Base-by-base conservation (phyloP, 1,140 invertebrate species). In the Solen grandis region DNA sequence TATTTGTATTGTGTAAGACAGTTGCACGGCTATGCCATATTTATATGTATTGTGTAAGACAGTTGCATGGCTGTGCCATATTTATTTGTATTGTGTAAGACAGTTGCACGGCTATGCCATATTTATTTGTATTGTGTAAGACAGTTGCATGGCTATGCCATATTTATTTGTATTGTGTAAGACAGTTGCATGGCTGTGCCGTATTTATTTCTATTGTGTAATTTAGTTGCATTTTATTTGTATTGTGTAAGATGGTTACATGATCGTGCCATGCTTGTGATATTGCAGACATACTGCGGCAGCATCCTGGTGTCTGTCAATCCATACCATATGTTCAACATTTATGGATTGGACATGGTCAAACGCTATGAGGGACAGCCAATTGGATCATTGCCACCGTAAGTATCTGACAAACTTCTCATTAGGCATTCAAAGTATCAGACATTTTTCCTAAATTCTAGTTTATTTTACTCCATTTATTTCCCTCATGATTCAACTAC, bases 281-380 rank as follows among this genome's bases (percentile, higher is more conserved):
- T 81, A 36, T 93, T 93, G 25, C 92, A 96, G 95, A 99, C 97
- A 0, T 99, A 98, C 92, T 97, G 96, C 27, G 98, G 98, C 60
- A 98, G 96, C 89, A 99, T 99, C 86, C 93, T 99, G 83, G 96
- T 99, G 8, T 96, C 98, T 10, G 97, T 99, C 29, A 99, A 99
- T 93, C 98, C 98, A 0, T 99, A 99, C 92, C 95, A 97, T 91
- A 98, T 98, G 95, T 98, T 98, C 89, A 97, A 99, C 89, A 96
- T 98, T 86, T 99, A 99, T 89, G 97, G 97, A 4, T 92, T 99
- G 82, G 97, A 99, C 92, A 96, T 97, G 90, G 98, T 99, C 25
- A 98, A 98, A 92, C 95, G 97, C 90, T 99, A 98, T 91, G 96
- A 96, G 93, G 97, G 95, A 62, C 96, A 96, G 91, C 96, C 96